Base-by-base conservation (phyloP, 2,888 invertebrate genomes). In the Automeris io region DNA sequence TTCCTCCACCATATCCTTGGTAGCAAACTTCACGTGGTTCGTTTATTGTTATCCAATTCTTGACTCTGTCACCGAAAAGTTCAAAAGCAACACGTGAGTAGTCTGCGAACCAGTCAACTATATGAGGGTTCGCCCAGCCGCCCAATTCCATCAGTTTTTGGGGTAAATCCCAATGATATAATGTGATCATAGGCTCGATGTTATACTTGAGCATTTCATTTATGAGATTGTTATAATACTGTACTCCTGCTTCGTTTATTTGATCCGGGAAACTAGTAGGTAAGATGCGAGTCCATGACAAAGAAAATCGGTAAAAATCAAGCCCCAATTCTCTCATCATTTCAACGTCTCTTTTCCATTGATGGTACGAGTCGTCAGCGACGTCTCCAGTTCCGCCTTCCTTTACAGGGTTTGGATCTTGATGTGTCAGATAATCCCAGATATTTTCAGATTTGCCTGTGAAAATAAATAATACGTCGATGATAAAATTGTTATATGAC, bases 241-340 rank as follows among this genome's bases (percentile, higher is more conserved):
- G 43, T 1, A 67, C 65, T 12, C 70, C 74, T 1, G 79, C 81
- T 50, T 83, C 62, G 56, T 91, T 93, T 7, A 90, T 66, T n/a
- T 73, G 52, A 37, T 88, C 75, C 0, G 79, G 57, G 37, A 85
- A 83, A 25, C 90, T 90, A 16, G 80, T 87, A 0, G 92, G 90
- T 34, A 92, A 59, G 13, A 93, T 74, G 18, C 92, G 71, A 0
- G 90, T 49, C 92, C 92, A 92, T 0, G 91, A 85, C 8, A 90
- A 59, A 0, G 90, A 90, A 51, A 90, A 89, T 23, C 90, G 71
- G 57, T 89, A 89, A 47, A 72, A 81, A 41, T 89, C 72, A 0
- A 85, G 55, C 1, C 83, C 85, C 2, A 88, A 51, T 44, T 85
- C 70, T 21, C 73, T 64, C 43, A 88, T 51, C 57, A 88, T 70